A percentile compares a stretch with the other conserved stretches of the same genome.
phyloP scores from a whole-genome alignment of 2,888 invertebrate species.

The Allygus modestus region DNA sequence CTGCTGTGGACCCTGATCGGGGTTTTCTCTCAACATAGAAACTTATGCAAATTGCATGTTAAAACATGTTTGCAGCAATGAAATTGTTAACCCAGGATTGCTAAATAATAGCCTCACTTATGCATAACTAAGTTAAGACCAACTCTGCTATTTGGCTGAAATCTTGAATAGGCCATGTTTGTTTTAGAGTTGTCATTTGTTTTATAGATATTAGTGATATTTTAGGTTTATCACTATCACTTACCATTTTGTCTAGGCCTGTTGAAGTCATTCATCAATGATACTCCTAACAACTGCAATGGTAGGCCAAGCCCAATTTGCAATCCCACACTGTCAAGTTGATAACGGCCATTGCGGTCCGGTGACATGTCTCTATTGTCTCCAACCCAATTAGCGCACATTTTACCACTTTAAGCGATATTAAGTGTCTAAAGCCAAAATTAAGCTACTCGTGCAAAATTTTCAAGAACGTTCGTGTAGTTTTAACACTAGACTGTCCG shows the following conservation, averaged over 20 bases:
- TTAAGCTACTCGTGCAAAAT: not conserved
- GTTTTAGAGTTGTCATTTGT: no score
- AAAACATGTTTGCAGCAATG: no score
- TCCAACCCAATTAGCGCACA: conserved; percentile 22
- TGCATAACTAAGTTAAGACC: no score
- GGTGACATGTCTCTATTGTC: conserved; percentile 24
- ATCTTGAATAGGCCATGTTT: no score
- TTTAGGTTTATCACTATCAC: no score
- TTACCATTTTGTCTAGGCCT: not conserved
- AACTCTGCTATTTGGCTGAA: no score
- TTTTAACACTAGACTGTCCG: not conserved
- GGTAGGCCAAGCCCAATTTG: conserved; percentile 39
- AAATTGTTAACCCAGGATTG: no score
- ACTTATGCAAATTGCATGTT: no score
- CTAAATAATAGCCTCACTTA: no score
- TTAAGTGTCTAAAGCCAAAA: not conserved
- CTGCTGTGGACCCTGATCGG: no score
- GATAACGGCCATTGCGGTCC: conserved; percentile 12
- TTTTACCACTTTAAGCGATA: not conserved
- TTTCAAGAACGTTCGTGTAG: not conserved
- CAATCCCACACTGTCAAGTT: conserved; percentile 35
- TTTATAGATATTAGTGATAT: no score
- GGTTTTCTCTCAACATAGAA: no score
- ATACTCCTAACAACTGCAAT: conserved; percentile 23
- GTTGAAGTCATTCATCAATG: conserved; percentile 10